Percentiles rank a stretch among this genome's conserved stretches.
Evolutionary conservation across 1,140 invertebrate genomes (phyloP).

Genomic region (Sycophila sp.): DNA sequence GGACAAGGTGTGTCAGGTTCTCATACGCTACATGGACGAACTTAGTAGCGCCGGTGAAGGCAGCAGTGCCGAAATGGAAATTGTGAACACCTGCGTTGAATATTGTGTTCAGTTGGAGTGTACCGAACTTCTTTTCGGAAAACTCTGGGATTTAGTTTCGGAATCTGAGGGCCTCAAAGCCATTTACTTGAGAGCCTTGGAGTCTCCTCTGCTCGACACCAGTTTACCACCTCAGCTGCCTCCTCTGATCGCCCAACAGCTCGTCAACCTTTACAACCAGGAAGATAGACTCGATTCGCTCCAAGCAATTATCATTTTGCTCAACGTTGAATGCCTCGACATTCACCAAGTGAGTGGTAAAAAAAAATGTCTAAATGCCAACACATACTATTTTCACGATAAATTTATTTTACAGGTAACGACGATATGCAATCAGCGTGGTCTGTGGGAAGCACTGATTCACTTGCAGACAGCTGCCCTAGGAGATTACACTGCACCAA

Average conservation of each 20-base stretch:
- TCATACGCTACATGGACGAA: conserved; percentile 69
- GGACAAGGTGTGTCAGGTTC: conserved; percentile 69
- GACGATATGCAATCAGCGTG: conserved; percentile 79
- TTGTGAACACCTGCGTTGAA: conserved; percentile 58
- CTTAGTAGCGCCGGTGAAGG: conserved; percentile 61
- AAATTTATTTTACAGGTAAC: conserved; percentile 66
- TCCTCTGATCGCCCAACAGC: conserved; percentile 75
- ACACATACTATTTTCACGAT: not conserved
- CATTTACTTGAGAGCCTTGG: conserved; percentile 66
- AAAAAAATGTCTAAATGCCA: not conserved
- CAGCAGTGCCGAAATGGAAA: conserved; percentile 47
- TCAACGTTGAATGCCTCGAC: conserved; percentile 87
- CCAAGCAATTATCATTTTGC: conserved; percentile 82
- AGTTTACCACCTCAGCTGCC: conserved; percentile 66
- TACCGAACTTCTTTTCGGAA: conserved; percentile 67
- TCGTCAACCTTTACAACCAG: conserved; percentile 72
- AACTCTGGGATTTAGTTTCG: conserved; percentile 67
- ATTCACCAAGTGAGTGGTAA: conserved; percentile 78
- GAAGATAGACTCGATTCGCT: conserved; percentile 71
- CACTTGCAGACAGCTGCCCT: conserved; percentile 90
- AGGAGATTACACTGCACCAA: conserved; percentile 83
- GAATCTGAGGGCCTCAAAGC: conserved; percentile 59
- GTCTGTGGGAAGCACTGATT: conserved; percentile 87
- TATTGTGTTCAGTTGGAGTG: conserved; percentile 63
- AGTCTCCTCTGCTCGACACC: conserved; percentile 66